Base-by-base conservation (phyloP, 2,113 vertebrate genomes). In the Trogon melanurus region DNA sequence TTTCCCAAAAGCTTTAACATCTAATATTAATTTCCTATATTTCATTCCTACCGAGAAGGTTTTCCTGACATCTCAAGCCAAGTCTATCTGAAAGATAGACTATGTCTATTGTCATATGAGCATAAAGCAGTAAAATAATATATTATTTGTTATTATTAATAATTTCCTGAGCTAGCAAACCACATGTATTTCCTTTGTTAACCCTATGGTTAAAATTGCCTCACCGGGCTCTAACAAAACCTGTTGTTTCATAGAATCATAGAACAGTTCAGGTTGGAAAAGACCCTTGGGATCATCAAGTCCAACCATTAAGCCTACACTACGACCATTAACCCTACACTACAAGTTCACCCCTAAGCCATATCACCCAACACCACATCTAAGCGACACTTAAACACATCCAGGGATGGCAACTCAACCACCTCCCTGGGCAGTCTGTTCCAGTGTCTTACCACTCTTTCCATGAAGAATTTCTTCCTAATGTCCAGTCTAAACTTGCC, bases 201-300 rank as follows among this genome's bases (percentile, higher is more conserved):
- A 64, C 29, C 88, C 65, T 65, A 34, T 50, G 93, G 72, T 83
- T 95, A 87, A 89, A 93, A 88, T 54, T 93, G 20, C 21, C 38
- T 91, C 65, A 34, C 56, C 15, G 47, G 26, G 11, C 34, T 91
- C 64, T 92, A 74, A 69, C 18, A 70, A 95, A 95, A 34, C 22
- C 16, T 62, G 20, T 82, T n/a, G 79, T 92, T 93, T 36, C 36
- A 36, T 36, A 36, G 36, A 36, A 36, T 36, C 36, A 36, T 36
- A 36, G 36, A 36, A 36, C 36, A 36, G 36, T 36, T 36, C 36
- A 36, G 36, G 36, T 36, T 36, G 36, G 36, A 36, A 36, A 36
- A 36, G 36, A 36, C 36, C 36, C 36, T 36, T 36, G 36, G 36
- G 36, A 36, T 36, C 36, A 36, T 36, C 36, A 36, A 36, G 36